Evolutionary conservation across 2,888 invertebrate species (phyloP).

Genomic region (Barypeithes pellucidus): DNA sequence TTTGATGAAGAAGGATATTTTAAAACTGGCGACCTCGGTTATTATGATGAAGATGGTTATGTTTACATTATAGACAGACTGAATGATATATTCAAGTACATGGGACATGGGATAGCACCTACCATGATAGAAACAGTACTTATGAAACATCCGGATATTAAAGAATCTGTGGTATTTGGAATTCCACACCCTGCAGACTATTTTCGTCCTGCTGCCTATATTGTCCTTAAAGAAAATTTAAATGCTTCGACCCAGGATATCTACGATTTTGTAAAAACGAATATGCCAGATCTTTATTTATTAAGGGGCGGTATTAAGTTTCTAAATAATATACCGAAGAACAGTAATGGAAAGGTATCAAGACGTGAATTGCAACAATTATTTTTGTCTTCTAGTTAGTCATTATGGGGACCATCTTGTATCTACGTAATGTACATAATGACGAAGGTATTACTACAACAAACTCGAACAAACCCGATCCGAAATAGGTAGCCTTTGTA

Average conservation of each 20-base stretch:
- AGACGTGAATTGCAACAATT: neutral
- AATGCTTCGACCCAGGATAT: slow-evolving; percentile 40
- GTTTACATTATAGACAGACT: slow-evolving; percentile 71
- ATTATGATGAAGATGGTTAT: slow-evolving; percentile 70
- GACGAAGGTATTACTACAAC: no score
- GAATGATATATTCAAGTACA: slow-evolving; percentile 72
- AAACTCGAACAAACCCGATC: no score
- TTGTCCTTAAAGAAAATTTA: slow-evolving; percentile 48
- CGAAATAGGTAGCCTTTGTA: no score
- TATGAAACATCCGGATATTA: slow-evolving; percentile 61
- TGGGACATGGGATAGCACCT: slow-evolving; percentile 69
- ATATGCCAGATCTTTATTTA: neutral
- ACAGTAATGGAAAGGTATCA: neutral
- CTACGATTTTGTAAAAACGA: neutral
- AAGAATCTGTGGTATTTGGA: slow-evolving; percentile 60
- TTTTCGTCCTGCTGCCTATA: slow-evolving; percentile 56
- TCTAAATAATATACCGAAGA: neutral
- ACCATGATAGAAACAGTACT: slow-evolving; percentile 60
- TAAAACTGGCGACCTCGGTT: slow-evolving; percentile 72
- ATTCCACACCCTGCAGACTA: slow-evolving; percentile 59
- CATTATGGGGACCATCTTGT: no score
- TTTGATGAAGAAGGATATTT: slow-evolving; percentile 71
- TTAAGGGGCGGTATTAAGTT: slow-evolving; percentile 12
- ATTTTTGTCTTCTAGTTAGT: neutral
- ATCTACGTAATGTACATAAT: no score